A percentile compares a stretch with the other conserved stretches of the same genome.
These are phyloP conservation scores for Drosophila kambysellisi DNA, from an alignment of 2,888 invertebrate genomes.

Conservation along the genomic window DNA sequence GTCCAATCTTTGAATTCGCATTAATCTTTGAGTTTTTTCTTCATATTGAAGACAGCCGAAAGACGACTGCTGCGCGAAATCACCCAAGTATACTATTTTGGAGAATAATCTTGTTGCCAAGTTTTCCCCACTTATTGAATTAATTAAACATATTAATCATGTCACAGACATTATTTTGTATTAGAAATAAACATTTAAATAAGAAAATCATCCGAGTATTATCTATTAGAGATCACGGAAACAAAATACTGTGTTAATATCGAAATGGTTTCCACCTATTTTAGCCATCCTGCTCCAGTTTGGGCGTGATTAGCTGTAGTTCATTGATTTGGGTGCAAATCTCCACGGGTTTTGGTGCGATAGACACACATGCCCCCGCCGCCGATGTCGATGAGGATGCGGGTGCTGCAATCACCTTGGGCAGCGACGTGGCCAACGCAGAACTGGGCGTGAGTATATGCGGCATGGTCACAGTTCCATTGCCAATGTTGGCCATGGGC, in stretches of 20 bases:
- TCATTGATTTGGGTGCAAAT: conserved; percentile 64
- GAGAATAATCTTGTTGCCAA: neutral
- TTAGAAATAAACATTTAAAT: conserved; percentile 42
- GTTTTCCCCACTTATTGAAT: neutral
- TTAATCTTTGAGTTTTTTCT: neutral
- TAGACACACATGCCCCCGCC: neutral
- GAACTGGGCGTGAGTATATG: conserved; percentile 60
- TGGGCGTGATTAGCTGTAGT: conserved; percentile 73
- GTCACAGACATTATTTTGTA: neutral
- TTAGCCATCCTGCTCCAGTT: conserved; percentile 71
- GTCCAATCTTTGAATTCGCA: neutral
- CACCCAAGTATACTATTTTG: neutral
- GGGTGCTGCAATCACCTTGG: conserved; percentile 62
- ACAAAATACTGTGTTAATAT: conserved; percentile 29
- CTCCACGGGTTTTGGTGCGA: conserved; percentile 49
- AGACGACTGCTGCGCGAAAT: neutral
- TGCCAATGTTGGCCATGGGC: conserved; percentile 67
- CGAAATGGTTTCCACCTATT: neutral
- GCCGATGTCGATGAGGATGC: conserved; percentile 12
- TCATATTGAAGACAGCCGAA: conserved; percentile 1
- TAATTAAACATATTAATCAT: neutral
- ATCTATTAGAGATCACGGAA: conserved; percentile 59
- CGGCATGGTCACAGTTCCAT: conserved; percentile 70
- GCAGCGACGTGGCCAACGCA: conserved; percentile 61
- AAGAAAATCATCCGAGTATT: conserved; percentile 47